Conservation (phyloP, 2,113 vertebrate species). For the Tychaedon coryphoeus region DNA sequence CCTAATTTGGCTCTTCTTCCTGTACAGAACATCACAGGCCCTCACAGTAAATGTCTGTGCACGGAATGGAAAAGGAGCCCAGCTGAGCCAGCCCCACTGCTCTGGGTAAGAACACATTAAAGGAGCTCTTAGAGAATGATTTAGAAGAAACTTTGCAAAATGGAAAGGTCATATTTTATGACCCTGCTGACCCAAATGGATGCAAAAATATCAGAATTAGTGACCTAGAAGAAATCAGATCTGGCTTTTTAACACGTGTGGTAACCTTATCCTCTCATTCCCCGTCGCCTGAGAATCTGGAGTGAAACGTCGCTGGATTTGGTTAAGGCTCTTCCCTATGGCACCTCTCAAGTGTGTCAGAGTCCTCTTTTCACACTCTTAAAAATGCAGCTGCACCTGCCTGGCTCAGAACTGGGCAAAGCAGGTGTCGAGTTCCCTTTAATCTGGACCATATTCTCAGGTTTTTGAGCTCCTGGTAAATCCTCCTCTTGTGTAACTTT, state of each 20-base stretch:
- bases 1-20: constrained; percentile 2
- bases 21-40: background rate
- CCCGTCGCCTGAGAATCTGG: background rate
- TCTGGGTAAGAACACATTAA: constrained; percentile 19
- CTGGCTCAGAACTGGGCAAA: background rate
- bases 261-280: background rate
- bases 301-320: background rate
- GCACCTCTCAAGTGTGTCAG: rapidly evolving
- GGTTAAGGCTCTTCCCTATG: background rate
- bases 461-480: background rate
- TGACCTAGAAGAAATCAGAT: background rate
- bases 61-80: background rate
- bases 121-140: constrained; percentile 11
- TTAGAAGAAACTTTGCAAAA: constrained; percentile 46
- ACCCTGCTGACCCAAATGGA: constrained; percentile 44
- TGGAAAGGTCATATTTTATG: constrained; percentile 12
- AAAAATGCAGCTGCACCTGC: background rate
- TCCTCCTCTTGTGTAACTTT: background rate
- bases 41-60: background rate
- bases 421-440: background rate
- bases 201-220: constrained; percentile 41
- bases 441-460: background rate
- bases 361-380: background rate
- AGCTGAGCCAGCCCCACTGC: background rate
- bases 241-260: background rate